A percentile compares a stretch with the other conserved stretches of the same genome.
phyloP scores from a whole-genome alignment of 1,140 invertebrate species.

The Orchesella cincta region DNA sequence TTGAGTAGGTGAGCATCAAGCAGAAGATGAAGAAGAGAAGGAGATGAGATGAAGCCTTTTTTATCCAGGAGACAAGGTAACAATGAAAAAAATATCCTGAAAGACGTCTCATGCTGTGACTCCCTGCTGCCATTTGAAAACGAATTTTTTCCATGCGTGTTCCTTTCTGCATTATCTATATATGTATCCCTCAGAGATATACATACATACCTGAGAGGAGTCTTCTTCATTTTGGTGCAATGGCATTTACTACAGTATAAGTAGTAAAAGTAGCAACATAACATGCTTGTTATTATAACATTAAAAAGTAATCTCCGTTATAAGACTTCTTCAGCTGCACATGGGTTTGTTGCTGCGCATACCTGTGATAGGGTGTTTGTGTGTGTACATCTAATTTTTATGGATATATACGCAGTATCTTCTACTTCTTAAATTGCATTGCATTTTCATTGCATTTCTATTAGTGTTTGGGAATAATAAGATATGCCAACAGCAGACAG shows the following conservation, averaged over 20 bases:
- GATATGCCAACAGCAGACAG: neutral
- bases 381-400: too few species aligned
- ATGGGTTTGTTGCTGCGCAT: too few species aligned
- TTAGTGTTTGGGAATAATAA: neutral
- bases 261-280: neutral
- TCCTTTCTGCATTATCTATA: conserved; percentile 37
- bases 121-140: conserved; percentile 52
- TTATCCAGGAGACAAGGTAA: conserved; percentile 51
- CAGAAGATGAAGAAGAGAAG: too few species aligned
- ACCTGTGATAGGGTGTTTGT: too few species aligned
- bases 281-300: neutral
- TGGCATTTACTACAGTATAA: neutral
- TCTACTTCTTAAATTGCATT: neutral
- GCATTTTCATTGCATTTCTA: conserved; percentile 6
- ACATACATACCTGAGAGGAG: neutral
- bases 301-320: conserved; percentile 14
- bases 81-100: conserved; percentile 50
- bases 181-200: neutral
- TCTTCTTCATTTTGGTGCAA: neutral
- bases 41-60: conserved; percentile 48
- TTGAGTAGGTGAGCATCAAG: conserved; percentile 37
- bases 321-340: too few species aligned
- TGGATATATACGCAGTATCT: neutral
- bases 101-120: conserved; percentile 51
- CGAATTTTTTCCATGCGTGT: conserved; percentile 47